Percentiles rank a stretch among this genome's conserved stretches.
Evolutionary conservation across 1,140 invertebrate genomes (phyloP).

Genomic region (Drosophila insularis): DNA sequence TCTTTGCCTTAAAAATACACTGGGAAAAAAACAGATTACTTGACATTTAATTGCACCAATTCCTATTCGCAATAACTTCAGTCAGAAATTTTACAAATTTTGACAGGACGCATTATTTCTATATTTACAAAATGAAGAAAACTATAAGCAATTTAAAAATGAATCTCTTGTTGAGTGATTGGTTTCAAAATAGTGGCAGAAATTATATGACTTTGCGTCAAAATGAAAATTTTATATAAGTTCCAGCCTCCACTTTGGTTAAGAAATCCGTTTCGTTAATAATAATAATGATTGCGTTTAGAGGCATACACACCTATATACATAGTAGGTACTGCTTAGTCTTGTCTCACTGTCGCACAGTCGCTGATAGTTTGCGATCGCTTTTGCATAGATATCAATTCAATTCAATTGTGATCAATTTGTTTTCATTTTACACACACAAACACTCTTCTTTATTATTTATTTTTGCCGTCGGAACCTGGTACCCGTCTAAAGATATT

Average conservation of each 20-base stretch:
- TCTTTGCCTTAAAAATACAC: constrained; percentile 5
- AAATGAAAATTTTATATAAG: no score
- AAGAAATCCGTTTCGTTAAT: background rate
- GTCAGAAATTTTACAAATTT: no score
- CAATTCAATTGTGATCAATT: constrained; percentile 5
- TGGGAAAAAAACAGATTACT: background rate
- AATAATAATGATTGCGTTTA: background rate
- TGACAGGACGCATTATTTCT: background rate
- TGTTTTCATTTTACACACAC: constrained; percentile 3
- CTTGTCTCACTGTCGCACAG: constrained; percentile 3
- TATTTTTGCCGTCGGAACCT: background rate
- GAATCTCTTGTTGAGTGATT: no score
- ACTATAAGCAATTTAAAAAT: no score
- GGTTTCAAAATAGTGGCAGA: no score
- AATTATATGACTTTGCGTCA: no score
- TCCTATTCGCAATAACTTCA: background rate
- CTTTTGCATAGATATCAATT: constrained; percentile 5
- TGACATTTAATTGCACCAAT: background rate
- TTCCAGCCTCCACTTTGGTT: background rate
- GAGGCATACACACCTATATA: constrained; percentile 2
- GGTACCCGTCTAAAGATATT: background rate
- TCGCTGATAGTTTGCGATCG: background rate
- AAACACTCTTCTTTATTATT: background rate
- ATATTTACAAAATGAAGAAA: background rate
- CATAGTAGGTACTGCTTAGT: constrained; percentile 6